Conservation (phyloP, 92 coral and sea anemone genomes). For the Metridium senile region DNA sequence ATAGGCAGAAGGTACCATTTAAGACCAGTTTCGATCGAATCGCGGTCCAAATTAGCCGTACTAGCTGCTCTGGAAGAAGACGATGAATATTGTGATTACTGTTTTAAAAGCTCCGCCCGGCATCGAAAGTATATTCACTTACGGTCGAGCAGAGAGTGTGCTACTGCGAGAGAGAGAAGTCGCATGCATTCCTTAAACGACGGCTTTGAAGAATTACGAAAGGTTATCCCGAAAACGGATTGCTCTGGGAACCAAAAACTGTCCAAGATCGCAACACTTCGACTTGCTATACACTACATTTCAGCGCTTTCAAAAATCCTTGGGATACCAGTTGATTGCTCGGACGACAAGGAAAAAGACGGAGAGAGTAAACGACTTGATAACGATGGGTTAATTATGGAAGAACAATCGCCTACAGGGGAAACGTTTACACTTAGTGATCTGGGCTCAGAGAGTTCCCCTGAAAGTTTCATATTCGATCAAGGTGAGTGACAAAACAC, state of each 20-base stretch:
- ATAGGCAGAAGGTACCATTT: conserved; percentile 67
- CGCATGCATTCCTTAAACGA: conserved; percentile 87
- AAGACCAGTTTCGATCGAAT: conserved; percentile 78
- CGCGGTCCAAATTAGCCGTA: conserved; percentile 81
- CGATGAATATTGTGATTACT: conserved; percentile 73
- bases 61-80: conserved; percentile 83
- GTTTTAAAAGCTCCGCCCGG: conserved; percentile 64
- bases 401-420: conserved; percentile 51
- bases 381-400: conserved; percentile 31
- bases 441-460: conserved; percentile 68
- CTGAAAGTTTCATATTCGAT: conserved; percentile 75
- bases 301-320: conserved; percentile 72
- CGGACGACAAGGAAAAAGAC: conserved; percentile 30
- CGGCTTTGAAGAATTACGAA: conserved; percentile 86
- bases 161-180: conserved; percentile 87
- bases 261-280: conserved; percentile 92
- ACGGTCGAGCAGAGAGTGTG: conserved; percentile 80
- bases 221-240: conserved; percentile 85
- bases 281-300: conserved; percentile 91
- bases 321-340: conserved; percentile 43
- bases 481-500: too few species aligned
- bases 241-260: conserved; percentile 68
- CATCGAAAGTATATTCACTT: conserved; percentile 75
- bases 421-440: conserved; percentile 53
- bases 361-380: conserved; percentile 37